Evolutionary conservation across 2,888 invertebrate species (phyloP).

Genomic region (Cancer borealis): DNA sequence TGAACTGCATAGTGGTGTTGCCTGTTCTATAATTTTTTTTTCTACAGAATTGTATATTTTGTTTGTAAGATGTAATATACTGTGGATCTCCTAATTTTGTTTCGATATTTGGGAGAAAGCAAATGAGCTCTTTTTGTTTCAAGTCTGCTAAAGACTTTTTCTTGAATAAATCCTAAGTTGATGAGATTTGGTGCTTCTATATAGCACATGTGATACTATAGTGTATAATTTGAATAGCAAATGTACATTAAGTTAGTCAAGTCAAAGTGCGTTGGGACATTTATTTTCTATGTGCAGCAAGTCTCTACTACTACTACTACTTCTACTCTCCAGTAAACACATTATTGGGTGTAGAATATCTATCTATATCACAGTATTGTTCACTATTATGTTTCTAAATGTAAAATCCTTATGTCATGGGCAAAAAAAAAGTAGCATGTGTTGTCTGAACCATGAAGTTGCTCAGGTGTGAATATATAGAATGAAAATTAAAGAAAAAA

Average conservation of each 20-base stretch:
- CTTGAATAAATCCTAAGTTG: not conserved
- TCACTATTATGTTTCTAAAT: not conserved
- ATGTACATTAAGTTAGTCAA: not conserved
- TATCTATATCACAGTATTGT: not conserved
- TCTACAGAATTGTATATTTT: not conserved
- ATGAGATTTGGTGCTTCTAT: conserved; percentile 28
- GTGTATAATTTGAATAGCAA: conserved; percentile 26
- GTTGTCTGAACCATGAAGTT: not conserved
- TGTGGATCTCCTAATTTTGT: not conserved
- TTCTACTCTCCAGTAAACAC: not conserved
- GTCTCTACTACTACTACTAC: no score
- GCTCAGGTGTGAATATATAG: not conserved
- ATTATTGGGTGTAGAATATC: conserved; percentile 34
- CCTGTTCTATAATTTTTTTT: not conserved
- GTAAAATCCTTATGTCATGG: not conserved
- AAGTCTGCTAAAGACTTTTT: not conserved
- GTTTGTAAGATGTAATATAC: not conserved
- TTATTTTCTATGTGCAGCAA: not conserved
- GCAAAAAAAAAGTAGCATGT: not conserved
- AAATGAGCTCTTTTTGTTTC: not conserved
- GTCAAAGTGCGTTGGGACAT: not conserved
- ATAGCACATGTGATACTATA: conserved; percentile 27
- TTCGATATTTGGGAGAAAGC: not conserved
- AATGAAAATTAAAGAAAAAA: not conserved
- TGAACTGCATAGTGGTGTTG: not conserved